phyloP scores from a whole-genome alignment of 2,797 vertebrate species.

The Lutjanus argentimaculatus region DNA sequence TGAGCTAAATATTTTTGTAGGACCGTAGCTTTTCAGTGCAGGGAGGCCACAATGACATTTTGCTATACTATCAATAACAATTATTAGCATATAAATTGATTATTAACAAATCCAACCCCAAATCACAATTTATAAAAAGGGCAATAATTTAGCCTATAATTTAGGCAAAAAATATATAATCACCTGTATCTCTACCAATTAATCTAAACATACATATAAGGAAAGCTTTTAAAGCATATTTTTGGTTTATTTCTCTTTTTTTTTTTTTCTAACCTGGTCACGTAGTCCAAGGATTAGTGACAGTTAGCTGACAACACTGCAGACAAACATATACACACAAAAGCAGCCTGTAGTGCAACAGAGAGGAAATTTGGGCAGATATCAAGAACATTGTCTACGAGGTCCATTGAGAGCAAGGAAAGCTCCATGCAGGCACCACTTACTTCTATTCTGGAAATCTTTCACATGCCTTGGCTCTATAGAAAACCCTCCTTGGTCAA shows the following conservation, averaged over 20 bases:
- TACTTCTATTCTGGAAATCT: constrained; percentile 74
- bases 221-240: not conserved
- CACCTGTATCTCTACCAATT: not conserved
- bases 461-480: constrained; percentile 77
- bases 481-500: constrained; percentile 77
- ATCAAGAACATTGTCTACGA: constrained; percentile 77
- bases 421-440: constrained; percentile 77
- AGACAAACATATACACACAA: constrained; percentile 37
- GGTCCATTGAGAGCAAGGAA: constrained; percentile 74
- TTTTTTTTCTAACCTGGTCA: constrained; percentile 11
- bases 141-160: not conserved
- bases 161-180: not conserved
- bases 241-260: not conserved
- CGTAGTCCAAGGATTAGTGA: constrained; percentile 30
- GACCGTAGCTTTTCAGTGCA: constrained; percentile 1
- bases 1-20: not conserved
- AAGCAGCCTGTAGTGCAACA: constrained; percentile 44
- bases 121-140: not conserved
- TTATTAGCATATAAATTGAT: not conserved
- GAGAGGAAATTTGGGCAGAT: constrained; percentile 70
- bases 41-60: not conserved
- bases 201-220: not conserved
- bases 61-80: not conserved
- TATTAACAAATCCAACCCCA: not conserved
- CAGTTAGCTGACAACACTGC: constrained; percentile 43